phyloP scores from a whole-genome alignment of 1,140 invertebrate genomes.

The Aphidius gifuensis region DNA sequence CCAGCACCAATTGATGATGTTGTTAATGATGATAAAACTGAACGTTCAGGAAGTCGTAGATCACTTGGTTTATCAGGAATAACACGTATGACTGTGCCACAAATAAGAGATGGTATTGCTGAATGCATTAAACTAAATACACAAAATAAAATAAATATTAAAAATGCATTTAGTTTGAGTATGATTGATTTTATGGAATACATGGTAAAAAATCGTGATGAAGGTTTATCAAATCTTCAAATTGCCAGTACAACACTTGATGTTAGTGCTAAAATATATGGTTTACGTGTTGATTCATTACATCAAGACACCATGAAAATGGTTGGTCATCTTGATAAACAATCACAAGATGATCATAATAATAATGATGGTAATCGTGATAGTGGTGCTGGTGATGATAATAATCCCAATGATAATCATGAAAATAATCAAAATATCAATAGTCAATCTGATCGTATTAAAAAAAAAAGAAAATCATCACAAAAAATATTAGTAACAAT shows the following conservation, averaged over 20 bases:
- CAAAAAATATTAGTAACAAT: constrained; percentile 42
- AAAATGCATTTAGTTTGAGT: constrained; percentile 81
- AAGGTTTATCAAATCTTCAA: constrained; percentile 68
- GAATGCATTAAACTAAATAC: constrained; percentile 63
- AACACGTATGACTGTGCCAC: constrained; percentile 33
- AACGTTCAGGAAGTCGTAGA: constrained; percentile 35
- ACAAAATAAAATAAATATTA: constrained; percentile 76
- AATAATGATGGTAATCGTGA: constrained; percentile 41
- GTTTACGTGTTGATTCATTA: constrained; percentile 74
- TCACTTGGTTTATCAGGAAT: constrained; percentile 38
- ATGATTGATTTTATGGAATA: constrained; percentile 79
- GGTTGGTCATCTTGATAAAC: constrained; percentile 61
- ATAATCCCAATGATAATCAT: constrained; percentile 34
- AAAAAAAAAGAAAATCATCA: constrained; percentile 37
- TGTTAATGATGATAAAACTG: constrained; percentile 48
- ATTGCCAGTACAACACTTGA: constrained; percentile 76
- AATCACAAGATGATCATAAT: constrained; percentile 55
- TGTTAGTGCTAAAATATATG: constrained; percentile 81
- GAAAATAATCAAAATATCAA: constrained; percentile 25
- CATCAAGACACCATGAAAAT: constrained; percentile 76
- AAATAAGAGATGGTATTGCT: constrained; percentile 58
- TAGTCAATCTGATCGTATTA: too few species aligned
- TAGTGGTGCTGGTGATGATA: constrained; percentile 21
- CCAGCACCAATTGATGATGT: constrained; percentile 34
- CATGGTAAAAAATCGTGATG: constrained; percentile 65